phyloP scores from a whole-genome alignment of 1,140 invertebrate species.

The Drosophila serrata region DNA sequence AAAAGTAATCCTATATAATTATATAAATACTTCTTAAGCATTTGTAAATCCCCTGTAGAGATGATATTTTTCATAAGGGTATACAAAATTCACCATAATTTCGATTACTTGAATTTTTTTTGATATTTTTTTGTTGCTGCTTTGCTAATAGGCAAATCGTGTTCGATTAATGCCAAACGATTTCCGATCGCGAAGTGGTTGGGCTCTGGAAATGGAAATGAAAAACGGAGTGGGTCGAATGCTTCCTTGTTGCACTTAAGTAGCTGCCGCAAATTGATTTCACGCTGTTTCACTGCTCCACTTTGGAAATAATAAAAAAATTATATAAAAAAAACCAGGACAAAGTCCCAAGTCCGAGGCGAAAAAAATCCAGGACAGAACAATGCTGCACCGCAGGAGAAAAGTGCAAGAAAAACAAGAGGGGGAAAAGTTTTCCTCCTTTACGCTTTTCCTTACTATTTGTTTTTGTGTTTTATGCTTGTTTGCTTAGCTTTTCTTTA shows the following conservation, averaged over 20 bases:
- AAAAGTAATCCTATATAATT: too few species aligned
- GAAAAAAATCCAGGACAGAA: constrained; percentile 34
- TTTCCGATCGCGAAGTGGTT: constrained; percentile 51
- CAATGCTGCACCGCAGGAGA: constrained; percentile 59
- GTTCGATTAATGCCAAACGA: constrained; percentile 61
- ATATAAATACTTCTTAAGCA: too few species aligned
- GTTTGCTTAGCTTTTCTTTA: constrained; percentile 62
- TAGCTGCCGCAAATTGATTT: constrained; percentile 84
- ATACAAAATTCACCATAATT: neutral
- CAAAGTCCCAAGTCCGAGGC: constrained; percentile 27
- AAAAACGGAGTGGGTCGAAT: constrained; percentile 44
- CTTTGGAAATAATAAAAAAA: constrained; percentile 53
- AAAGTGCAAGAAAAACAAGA: constrained; percentile 27
- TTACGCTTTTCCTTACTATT: constrained; percentile 16
- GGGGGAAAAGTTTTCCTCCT: constrained; percentile 19
- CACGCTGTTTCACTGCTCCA: constrained; percentile 55
- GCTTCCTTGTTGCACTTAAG: constrained; percentile 76
- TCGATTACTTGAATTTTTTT: neutral
- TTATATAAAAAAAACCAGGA: neutral
- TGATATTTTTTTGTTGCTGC: constrained; percentile 21
- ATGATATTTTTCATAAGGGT: neutral
- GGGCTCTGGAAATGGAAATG: constrained; percentile 39
- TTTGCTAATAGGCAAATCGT: constrained; percentile 77
- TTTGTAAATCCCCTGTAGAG: too few species aligned
- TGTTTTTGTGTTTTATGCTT: constrained; percentile 41